Conservation (phyloP, 2,113 vertebrate species). For the Megaleporinus macrocephalus region DNA sequence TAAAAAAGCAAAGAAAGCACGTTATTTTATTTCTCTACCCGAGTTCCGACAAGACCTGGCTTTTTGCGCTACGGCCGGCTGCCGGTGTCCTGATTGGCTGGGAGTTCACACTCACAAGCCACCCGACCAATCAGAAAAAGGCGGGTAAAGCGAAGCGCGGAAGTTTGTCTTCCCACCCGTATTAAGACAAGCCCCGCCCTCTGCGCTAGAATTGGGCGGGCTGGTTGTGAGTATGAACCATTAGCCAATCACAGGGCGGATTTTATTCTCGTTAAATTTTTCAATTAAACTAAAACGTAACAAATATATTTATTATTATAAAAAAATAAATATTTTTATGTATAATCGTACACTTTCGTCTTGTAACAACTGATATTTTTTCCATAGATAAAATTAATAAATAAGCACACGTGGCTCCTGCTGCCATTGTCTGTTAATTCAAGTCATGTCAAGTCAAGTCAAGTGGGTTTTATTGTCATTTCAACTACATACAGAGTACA, state of each 20-base stretch:
- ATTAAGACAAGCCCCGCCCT: not conserved
- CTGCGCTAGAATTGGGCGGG: not conserved
- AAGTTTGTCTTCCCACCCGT: not conserved
- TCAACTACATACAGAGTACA: too few species aligned
- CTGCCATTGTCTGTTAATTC: too few species aligned
- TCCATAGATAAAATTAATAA: too few species aligned
- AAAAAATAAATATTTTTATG: too few species aligned
- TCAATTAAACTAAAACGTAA: too few species aligned
- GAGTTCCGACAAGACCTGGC: not conserved
- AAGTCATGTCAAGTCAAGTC: too few species aligned
- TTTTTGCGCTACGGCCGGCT: not conserved
- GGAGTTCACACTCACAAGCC: not conserved
- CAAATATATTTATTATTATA: too few species aligned
- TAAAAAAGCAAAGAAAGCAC: conserved; percentile 5
- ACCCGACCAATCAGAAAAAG: not conserved
- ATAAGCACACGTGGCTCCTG: too few species aligned
- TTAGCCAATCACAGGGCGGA: not conserved
- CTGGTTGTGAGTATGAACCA: not conserved
- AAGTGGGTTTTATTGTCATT: too few species aligned
- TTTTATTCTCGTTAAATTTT: too few species aligned
- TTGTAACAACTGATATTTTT: too few species aligned
- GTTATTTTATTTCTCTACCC: not conserved
- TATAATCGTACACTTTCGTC: too few species aligned
- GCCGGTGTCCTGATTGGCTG: not conserved
- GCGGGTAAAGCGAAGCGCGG: not conserved